Base-by-base conservation (phyloP, 2,797 vertebrate species). In the Coregonus ussuriensis region DNA sequence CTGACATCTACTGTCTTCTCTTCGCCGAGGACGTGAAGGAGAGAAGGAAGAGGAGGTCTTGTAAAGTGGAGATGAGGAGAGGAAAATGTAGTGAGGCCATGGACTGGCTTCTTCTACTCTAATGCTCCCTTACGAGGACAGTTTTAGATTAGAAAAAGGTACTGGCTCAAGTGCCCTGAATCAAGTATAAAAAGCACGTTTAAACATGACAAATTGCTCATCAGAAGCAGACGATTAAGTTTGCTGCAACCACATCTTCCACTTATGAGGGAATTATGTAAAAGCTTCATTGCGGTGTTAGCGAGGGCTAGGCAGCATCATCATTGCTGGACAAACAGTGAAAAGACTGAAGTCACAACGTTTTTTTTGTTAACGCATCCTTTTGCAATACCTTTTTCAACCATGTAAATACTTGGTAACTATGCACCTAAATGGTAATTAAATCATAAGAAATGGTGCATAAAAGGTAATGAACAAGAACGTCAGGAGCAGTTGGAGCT, bases 161-260 rank as follows among this genome's bases (percentile, higher is more conserved):
- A 33, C 31, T 33, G 18, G 4, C 65, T 31, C 65, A 68, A 68
- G 31, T 16, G 31, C 29, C 15, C 33, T 35, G 33, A 37, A 68
- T 18, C 13, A 15, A 37, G 29, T 37, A 33, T 35, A 68, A 68
- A 67, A 68, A 16, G 66, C 33, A 37, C 66, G 18, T 68, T 7
- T 68, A 68, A 68, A 68, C 31, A 37, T 68, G 66, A 68, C 66
- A 68, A 35, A 13, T 68, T 68, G 16, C 66, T 15, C 31, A 33
- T 68, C 31, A 59, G 16, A 35, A 68, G 66, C 66, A 68, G 16
- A 68, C 15, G 14, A 16, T 68, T 68, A 18, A 68, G 33, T 5
- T 35, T 16, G 15, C 31, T 16, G 66, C 11, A 35, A 33, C 31
- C 65, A 16, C 65, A 68, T 37, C 14, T 15, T 68, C 66, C 16